These are phyloP conservation scores for Ibidorhyncha struthersii DNA, from an alignment of 2,113 vertebrate genomes.

Conservation along the genomic window DNA sequence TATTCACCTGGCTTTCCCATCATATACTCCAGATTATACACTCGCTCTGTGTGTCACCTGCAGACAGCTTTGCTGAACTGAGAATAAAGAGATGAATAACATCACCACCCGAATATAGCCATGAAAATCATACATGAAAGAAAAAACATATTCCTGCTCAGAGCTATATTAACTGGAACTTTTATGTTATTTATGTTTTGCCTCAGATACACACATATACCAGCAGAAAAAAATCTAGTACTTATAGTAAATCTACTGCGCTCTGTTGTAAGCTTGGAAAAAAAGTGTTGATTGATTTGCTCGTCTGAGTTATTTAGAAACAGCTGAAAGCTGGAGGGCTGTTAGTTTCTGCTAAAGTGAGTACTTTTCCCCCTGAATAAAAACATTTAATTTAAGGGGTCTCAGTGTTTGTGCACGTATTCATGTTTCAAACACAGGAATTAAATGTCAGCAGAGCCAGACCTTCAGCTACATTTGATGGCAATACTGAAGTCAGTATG, in stretches of 20 bases:
- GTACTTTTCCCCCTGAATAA: constrained; percentile 19
- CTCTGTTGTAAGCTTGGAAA: background rate
- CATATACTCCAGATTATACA: background rate
- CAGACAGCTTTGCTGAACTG: constrained; percentile 43
- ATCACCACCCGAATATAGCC: background rate
- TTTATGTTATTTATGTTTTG: constrained; percentile 60
- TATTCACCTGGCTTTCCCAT: background rate
- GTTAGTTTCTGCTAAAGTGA: constrained; percentile 36
- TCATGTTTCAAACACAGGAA: background rate
- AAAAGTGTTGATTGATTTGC: constrained; percentile 48
- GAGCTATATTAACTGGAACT: constrained; percentile 35
- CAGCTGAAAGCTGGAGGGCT: constrained; percentile 12
- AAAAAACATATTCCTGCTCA: background rate
- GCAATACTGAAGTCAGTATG: background rate
- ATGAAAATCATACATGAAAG: constrained; percentile 37
- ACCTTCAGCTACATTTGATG: background rate
- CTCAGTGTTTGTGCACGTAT: background rate
- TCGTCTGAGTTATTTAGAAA: constrained; percentile 32
- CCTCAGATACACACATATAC: constrained; percentile 5
- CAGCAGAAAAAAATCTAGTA: background rate
- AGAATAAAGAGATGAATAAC: constrained; percentile 17
- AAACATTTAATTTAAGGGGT: constrained; percentile 33
- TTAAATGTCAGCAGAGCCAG: constrained; percentile 39
- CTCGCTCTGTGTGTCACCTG: background rate
- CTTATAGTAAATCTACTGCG: constrained; percentile 41